Evolutionary conservation across 2,113 vertebrate species (phyloP), one percentile per base, ranked within the genome.

Genomic region (Cygnus atratus): DNA sequence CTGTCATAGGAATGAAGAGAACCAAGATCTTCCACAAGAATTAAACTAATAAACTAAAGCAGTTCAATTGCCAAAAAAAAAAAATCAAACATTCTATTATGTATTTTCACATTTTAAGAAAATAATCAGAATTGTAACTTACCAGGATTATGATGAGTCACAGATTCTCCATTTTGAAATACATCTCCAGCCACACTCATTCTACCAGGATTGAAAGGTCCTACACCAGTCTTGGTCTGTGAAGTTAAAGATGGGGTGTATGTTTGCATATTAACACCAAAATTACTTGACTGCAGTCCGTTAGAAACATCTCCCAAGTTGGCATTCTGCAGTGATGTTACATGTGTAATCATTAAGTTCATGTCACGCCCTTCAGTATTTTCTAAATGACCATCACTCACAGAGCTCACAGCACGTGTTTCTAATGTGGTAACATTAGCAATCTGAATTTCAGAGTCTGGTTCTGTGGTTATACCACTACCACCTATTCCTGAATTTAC

Each of bases 341-440:
- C 99, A 71, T 99, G 99, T 87, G 99, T 99, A 96, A 99, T 99
- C 98, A 99, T 99, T 98, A 99, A 98, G 98, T 99, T 99, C 98
- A 99, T 98, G 97, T 99, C 99, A 97, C 95, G 97, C 73, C 94
- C 95, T 14, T 98, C 98, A 75, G 93, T 74, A 95, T 94, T 98
- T 97, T 98, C 98, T 97, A 98, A 95, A 90, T 81, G 98, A 63
- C 97, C 95, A 77, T 97, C 97, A 93, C 95, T 97, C 97, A 98
- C 97, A 97, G 98, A 98, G 96, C 95, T 98, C 90, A 98, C 37
- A 94, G 86, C 43, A 97, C 97, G 97, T 92, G 97, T 97, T 94
- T 99, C 99, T 98, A 99, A 98, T 4, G 99, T 99, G 92, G 99
- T 99, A 97, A 99, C 99, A 94, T 99, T 99, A 98, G 99, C 98